Conservation (phyloP, 1,140 invertebrate species). For the Acromyrmex heyeri region DNA sequence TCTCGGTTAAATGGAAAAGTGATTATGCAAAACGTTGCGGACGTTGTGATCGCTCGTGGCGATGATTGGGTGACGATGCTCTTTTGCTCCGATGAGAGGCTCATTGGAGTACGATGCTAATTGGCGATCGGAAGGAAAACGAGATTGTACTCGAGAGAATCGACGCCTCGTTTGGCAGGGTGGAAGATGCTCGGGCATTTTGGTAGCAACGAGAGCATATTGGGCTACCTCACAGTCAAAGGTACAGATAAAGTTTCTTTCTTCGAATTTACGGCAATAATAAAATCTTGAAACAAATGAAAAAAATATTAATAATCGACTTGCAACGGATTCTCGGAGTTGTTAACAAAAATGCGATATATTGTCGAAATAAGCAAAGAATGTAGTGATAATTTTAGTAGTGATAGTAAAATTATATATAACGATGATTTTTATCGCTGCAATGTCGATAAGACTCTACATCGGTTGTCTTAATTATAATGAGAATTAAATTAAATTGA, state of each 20-base stretch:
- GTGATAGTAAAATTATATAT: not conserved
- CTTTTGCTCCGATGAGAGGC: conserved; percentile 24
- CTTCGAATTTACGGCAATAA: not conserved
- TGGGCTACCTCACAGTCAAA: conserved; percentile 79
- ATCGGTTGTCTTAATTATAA: not conserved
- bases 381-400: not conserved
- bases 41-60: conserved; percentile 2
- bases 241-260: conserved; percentile 66
- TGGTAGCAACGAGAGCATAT: conserved; percentile 82
- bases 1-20: not conserved
- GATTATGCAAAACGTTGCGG: conserved; percentile 27
- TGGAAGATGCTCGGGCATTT: conserved; percentile 80
- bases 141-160: conserved; percentile 4
- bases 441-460: not conserved
- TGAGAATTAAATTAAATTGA: not conserved
- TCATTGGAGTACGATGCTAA: conserved; percentile 30
- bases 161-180: conserved; percentile 5
- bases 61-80: conserved; percentile 44
- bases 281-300: not conserved
- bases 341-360: not conserved
- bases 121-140: conserved; percentile 2
- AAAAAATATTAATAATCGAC: not conserved
- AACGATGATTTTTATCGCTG: not conserved
- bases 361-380: not conserved
- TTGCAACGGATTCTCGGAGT: not conserved